Evolutionary conservation across 2,888 invertebrate species (phyloP).

Genomic region (Xanthostigma xanthostigma): DNA sequence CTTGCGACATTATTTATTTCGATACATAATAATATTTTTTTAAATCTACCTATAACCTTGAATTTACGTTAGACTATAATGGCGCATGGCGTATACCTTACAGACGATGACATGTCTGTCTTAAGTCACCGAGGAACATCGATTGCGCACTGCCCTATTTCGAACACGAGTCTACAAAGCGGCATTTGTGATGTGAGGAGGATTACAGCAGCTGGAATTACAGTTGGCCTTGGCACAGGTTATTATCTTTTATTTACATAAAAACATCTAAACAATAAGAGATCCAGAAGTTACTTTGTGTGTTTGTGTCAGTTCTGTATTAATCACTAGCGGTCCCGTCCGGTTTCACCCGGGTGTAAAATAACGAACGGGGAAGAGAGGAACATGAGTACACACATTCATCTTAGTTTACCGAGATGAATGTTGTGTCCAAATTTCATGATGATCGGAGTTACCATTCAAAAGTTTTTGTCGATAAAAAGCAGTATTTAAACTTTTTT

Average conservation of each 20-base stretch:
- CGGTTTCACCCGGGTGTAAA: too few species aligned
- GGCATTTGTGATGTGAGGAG: slow-evolving; percentile 66
- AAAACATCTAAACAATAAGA: slow-evolving; percentile 2
- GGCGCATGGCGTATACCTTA: slow-evolving; percentile 71
- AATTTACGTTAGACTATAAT: slow-evolving; percentile 44
- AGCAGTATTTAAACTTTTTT: too few species aligned
- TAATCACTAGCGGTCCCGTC: not conserved
- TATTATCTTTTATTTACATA: not conserved
- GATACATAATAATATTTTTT: too few species aligned
- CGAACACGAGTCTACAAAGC: slow-evolving; percentile 66
- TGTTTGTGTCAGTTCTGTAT: not conserved
- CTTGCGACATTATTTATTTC: slow-evolving; percentile 3
- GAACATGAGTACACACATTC: too few species aligned
- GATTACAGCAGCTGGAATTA: slow-evolving; percentile 45
- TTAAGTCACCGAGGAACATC: slow-evolving; percentile 46
- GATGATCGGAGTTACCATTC: too few species aligned
- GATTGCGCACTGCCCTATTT: slow-evolving; percentile 75
- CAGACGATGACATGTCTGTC: slow-evolving; percentile 49
- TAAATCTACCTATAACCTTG: slow-evolving; percentile 25
- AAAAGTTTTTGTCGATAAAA: too few species aligned
- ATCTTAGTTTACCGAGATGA: too few species aligned
- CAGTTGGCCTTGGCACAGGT: slow-evolving; percentile 80
- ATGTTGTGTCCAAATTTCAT: too few species aligned
- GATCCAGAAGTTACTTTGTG: not conserved
- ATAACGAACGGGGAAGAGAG: too few species aligned